These are phyloP conservation scores for Notolabrus celidotus DNA, from an alignment of 2,797 vertebrate species.

Conservation along the genomic window DNA sequence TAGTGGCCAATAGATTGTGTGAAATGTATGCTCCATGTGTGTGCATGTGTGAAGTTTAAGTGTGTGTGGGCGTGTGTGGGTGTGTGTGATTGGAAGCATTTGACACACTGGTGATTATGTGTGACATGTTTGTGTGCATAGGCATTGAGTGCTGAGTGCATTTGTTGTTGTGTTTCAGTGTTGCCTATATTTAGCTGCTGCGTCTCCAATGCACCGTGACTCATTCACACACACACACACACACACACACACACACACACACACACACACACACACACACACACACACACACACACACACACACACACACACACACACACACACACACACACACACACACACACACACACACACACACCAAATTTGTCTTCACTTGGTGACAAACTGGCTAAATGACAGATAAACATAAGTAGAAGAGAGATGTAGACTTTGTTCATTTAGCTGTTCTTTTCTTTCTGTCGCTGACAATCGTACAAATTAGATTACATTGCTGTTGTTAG, in stretches of 20 bases:
- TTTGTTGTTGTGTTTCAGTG: conserved; percentile 24
- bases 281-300: conserved; percentile 3
- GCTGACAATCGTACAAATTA: neutral
- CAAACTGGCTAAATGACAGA: conserved; percentile 13
- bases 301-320: neutral
- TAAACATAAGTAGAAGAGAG: neutral
- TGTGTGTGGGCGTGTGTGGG: neutral
- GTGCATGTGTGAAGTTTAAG: conserved; percentile 3
- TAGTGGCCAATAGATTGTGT: neutral
- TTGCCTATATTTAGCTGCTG: conserved; percentile 48
- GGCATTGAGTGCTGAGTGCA: conserved; percentile 3
- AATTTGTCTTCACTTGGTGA: conserved; percentile 10
- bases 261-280: conserved; percentile 12
- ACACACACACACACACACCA: neutral
- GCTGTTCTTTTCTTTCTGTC: neutral
- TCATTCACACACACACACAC: conserved; percentile 24
- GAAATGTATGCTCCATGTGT: conserved; percentile 25
- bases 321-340: conserved; percentile 1
- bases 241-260: conserved; percentile 3
- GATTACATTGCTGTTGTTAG: conserved; percentile 3
- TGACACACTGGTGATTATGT: conserved; percentile 45
- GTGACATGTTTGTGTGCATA: conserved; percentile 31
- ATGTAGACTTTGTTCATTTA: neutral
- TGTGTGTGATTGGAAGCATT: conserved; percentile 11
- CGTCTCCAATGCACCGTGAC: conserved; percentile 28